Conservation (phyloP, 2,888 invertebrate genomes). For the Eledone cirrhosa region DNA sequence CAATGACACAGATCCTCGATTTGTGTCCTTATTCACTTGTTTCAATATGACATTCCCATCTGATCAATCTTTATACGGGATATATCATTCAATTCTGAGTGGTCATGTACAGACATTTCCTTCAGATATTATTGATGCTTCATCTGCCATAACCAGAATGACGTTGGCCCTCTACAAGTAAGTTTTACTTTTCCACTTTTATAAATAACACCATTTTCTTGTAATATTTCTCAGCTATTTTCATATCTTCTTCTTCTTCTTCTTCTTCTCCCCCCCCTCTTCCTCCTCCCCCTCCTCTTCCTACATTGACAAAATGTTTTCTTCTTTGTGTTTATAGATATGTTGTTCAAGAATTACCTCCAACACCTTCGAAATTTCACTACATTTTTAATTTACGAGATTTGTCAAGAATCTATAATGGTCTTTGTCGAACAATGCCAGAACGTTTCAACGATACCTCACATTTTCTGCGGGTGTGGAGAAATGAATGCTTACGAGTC, state of each 20-base stretch:
- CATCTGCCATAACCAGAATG: slow-evolving; percentile 77
- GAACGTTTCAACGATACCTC: slow-evolving; percentile 75
- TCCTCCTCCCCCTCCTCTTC: too few relatives aligned
- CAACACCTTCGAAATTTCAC: slow-evolving; percentile 92
- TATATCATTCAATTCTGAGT: slow-evolving; percentile 82
- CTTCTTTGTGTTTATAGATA: slow-evolving; percentile 52
- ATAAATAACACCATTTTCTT: too few relatives aligned
- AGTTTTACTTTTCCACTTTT: background rate
- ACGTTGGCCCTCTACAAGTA: slow-evolving; percentile 86
- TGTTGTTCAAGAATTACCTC: slow-evolving; percentile 81
- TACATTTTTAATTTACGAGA: slow-evolving; percentile 94
- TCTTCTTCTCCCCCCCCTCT: too few relatives aligned
- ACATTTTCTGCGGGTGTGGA: slow-evolving; percentile 85
- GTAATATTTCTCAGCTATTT: too few relatives aligned
- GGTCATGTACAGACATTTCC: slow-evolving; percentile 81
- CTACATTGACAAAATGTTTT: too few relatives aligned
- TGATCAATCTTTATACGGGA: slow-evolving; percentile 79
- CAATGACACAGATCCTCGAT: slow-evolving; percentile 89
- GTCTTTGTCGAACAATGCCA: slow-evolving; percentile 81
- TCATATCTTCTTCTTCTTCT: too few relatives aligned
- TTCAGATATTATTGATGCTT: slow-evolving; percentile 74
- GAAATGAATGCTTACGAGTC: slow-evolving; percentile 87
- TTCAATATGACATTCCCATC: slow-evolving; percentile 87
- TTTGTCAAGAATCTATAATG: slow-evolving; percentile 84
- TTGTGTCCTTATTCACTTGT: slow-evolving; percentile 88